Evolutionary conservation across 35 echinoderm and acorn worm genomes (phyloP).

Genomic region (Ophiothrix spiculata): DNA sequence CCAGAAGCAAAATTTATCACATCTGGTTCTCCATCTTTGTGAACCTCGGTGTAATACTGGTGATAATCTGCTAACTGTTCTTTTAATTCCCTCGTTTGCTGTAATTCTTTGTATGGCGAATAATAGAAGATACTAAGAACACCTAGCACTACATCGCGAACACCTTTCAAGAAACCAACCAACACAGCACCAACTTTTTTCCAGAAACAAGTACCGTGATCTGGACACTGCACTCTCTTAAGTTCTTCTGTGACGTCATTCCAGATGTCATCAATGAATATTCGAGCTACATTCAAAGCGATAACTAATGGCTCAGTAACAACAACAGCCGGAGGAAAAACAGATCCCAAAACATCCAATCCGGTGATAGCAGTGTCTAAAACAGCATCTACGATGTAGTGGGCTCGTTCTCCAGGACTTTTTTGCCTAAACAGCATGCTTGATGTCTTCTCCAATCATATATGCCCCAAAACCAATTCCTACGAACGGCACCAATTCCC

Average conservation of each 20-base stretch:
- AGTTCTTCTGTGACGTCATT: background rate
- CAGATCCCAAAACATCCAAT: background rate
- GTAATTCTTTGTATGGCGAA: conserved; percentile 11
- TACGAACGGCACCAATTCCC: conserved; percentile 2
- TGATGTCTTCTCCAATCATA: background rate
- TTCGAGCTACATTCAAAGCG: background rate
- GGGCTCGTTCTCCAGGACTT: conserved; percentile 12
- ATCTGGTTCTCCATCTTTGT: conserved; percentile 18
- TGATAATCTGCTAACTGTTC: background rate
- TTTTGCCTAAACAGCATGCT: background rate
- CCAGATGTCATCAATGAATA: conserved; percentile 13
- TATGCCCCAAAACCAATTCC: background rate
- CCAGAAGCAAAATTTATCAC: conserved; percentile 5
- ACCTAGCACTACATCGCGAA: background rate
- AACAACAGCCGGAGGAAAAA: background rate
- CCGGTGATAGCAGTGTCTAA: background rate
- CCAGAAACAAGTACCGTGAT: background rate
- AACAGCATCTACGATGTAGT: background rate
- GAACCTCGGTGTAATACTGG: conserved; percentile 9
- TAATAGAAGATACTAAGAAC: conserved; percentile 3
- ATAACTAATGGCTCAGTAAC: background rate
- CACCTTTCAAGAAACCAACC: background rate
- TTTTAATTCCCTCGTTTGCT: background rate
- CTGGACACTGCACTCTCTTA: conserved; percentile 6
- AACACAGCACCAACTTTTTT: conserved; percentile 13